phyloP scores from a whole-genome alignment of 2,888 invertebrate genomes.

The Meteorus colon region DNA sequence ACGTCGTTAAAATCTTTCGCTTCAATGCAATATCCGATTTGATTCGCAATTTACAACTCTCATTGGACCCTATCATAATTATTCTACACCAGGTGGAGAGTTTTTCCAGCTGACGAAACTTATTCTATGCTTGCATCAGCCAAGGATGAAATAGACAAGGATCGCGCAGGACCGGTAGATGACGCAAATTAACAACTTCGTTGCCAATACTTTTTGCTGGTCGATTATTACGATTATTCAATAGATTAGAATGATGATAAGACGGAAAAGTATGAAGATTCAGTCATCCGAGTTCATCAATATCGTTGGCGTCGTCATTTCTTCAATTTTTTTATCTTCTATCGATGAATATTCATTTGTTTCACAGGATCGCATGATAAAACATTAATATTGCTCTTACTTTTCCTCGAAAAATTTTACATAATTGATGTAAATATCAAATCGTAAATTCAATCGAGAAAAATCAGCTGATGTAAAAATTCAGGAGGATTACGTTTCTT shows the following conservation, averaged over 20 bases:
- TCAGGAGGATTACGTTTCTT: too few species aligned
- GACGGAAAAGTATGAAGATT: slow-evolving; percentile 29
- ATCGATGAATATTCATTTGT: too few species aligned
- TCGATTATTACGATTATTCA: slow-evolving; percentile 57
- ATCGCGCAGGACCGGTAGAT: slow-evolving; percentile 68
- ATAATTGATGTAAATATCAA: too few species aligned
- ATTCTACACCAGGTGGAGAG: slow-evolving; percentile 24
- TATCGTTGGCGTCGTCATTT: background rate
- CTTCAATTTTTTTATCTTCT: too few species aligned
- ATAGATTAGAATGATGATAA: slow-evolving; percentile 34
- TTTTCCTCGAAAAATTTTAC: too few species aligned
- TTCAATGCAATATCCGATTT: background rate
- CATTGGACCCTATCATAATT: background rate
- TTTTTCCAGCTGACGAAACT: slow-evolving; percentile 64
- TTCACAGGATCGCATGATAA: too few species aligned
- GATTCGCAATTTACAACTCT: slow-evolving; percentile 1
- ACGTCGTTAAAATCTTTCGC: background rate
- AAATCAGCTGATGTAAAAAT: too few species aligned
- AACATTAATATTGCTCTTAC: too few species aligned
- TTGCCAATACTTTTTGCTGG: slow-evolving; percentile 48
- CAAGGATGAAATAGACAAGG: slow-evolving; percentile 66
- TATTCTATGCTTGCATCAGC: slow-evolving; percentile 70
- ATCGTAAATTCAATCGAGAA: too few species aligned
- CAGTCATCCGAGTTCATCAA: slow-evolving; percentile 25
- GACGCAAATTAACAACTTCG: slow-evolving; percentile 66